A percentile compares a stretch with the other conserved stretches of the same genome.
These are phyloP conservation scores for Spilarctia lutea DNA, from an alignment of 2,888 invertebrate genomes.

Conservation along the genomic window DNA sequence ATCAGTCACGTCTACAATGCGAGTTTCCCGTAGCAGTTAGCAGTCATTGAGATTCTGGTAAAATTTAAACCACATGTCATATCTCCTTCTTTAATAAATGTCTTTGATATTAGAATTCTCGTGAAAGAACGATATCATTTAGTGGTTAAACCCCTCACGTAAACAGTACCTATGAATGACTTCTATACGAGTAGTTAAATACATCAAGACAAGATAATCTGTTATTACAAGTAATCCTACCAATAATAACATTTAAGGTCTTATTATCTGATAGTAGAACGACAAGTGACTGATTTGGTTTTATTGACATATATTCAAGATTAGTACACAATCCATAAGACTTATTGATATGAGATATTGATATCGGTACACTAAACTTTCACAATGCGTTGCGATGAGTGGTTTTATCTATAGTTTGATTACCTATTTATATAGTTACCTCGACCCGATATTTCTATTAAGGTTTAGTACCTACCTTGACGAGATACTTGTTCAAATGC, in stretches of 20 bases:
- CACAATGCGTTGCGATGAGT: slow-evolving; percentile 12
- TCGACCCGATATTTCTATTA: background rate
- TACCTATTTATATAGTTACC: background rate
- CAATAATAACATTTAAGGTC: background rate
- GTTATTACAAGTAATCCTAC: background rate
- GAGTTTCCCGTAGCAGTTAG: background rate
- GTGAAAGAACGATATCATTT: background rate
- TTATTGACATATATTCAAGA: slow-evolving; percentile 2
- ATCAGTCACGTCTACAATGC: too few relatives aligned
- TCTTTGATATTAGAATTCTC: background rate
- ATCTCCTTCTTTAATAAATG: background rate
- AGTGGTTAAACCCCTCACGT: background rate
- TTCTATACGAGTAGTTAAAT: background rate
- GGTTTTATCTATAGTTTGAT: background rate
- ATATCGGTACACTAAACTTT: background rate
- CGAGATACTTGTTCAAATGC: background rate
- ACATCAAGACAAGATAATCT: background rate
- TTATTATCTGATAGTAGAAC: background rate
- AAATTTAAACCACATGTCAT: background rate
- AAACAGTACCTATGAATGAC: background rate
- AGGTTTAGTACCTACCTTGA: background rate
- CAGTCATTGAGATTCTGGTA: background rate
- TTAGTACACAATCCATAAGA: slow-evolving; percentile 2
- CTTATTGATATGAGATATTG: slow-evolving; percentile 10
- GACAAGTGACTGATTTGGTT: slow-evolving; percentile 9